Base-by-base conservation (phyloP, 2,888 invertebrate species). In the Microctonus hyperodae region DNA sequence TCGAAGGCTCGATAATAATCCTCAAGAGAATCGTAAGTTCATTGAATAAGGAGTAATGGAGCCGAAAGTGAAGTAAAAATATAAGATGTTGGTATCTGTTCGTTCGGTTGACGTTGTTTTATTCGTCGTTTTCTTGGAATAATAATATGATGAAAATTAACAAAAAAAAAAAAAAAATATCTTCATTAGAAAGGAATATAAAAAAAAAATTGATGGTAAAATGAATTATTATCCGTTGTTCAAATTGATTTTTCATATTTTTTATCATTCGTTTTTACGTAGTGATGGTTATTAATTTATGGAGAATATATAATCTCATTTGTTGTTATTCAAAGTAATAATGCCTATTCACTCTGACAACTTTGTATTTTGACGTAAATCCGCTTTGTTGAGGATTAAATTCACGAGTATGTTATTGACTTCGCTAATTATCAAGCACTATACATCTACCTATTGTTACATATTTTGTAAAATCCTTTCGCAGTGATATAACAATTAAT, bases 1-100 rank as follows among this genome's bases (percentile, higher is more conserved):
- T 60, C 57, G 72, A 75, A 70, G 73, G 25, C 23, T 25, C 67
- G 70, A 68, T 76, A 76, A 75, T 78, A 78, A 78, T 78, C 75
- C 69, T 72, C 70, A 65, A 72, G 71, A 72, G 51, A 56, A 77
- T 74, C 7, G 44, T 5, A n/a, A 44, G 44, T 72, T 65, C 62
- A 62, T 62, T 65, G 69, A 72, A 73, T 70, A 72, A 73, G 72
- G 71, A 74, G 73, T 72, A 75, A 74, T 67, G 67, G 72, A 67
- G 69, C 69, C 31, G 20, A 35, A 65, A 67, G 48, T 64, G 44
- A 58, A 58, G 60, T 63, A 70, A 67, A 69, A 67, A 67, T 73
- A 72, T 70, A 71, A 68, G 68, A 70, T 71, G 73, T 62, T 53
- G 69, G 70, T 71, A 76, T 78, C 74, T 76, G 67, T 64, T 72